phyloP scores from a whole-genome alignment of 2,113 vertebrate species.

The Gavia stellata region DNA sequence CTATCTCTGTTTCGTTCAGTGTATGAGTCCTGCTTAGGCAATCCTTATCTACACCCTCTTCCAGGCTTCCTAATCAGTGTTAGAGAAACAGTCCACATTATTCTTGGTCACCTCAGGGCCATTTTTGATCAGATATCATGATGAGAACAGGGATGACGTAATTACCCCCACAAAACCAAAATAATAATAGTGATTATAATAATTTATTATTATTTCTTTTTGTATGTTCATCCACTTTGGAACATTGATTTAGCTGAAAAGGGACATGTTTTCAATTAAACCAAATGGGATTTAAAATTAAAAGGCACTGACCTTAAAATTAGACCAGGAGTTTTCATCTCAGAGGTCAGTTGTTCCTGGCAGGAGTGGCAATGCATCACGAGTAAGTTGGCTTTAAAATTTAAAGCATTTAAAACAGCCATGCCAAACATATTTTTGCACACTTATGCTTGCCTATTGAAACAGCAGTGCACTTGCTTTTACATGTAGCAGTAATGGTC shows the following conservation, averaged over 20 bases:
- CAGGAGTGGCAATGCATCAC: background rate
- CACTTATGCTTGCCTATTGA: background rate
- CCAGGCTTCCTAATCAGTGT: conserved; percentile 9
- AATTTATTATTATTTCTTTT: background rate
- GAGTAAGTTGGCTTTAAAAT: background rate
- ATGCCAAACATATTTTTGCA: background rate
- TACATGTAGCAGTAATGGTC: background rate
- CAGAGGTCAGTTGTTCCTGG: background rate
- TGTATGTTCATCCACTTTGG: background rate
- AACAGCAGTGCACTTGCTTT: background rate
- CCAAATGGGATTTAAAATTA: background rate
- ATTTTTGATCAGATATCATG: background rate
- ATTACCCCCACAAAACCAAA: background rate
- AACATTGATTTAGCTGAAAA: background rate
- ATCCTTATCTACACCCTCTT: background rate
- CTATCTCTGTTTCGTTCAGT: background rate
- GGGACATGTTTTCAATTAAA: background rate
- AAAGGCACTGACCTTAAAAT: background rate
- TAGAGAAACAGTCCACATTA: conserved; percentile 32
- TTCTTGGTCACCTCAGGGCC: background rate
- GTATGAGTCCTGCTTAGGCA: background rate
- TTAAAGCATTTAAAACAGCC: background rate
- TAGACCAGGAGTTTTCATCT: background rate
- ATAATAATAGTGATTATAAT: background rate
- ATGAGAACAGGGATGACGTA: background rate